Conservation (phyloP, 92 coral and sea anemone genomes). For the Muricea muricata region DNA sequence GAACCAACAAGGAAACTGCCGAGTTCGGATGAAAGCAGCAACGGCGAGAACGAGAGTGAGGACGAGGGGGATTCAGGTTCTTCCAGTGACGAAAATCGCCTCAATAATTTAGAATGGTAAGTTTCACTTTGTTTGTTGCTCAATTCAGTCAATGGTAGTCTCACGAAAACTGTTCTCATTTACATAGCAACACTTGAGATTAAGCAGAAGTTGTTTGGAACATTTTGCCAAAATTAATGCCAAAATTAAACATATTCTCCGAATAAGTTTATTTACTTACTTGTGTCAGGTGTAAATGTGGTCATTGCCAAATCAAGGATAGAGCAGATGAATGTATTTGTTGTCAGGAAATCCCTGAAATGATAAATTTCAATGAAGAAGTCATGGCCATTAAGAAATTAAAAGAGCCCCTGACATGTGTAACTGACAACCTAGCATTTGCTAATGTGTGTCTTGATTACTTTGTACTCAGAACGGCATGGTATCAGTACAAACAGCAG, state of each 20-base stretch:
- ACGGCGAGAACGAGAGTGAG: not conserved
- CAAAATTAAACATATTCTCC: too few relatives aligned
- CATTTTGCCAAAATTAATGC: not conserved
- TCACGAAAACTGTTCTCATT: too few relatives aligned
- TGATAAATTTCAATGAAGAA: conserved; percentile 27
- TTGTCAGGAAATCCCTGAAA: conserved; percentile 40
- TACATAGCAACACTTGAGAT: too few relatives aligned
- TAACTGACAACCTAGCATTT: conserved; percentile 28
- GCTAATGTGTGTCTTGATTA: conserved; percentile 3
- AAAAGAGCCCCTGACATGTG: conserved; percentile 14
- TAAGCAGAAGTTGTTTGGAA: not conserved
- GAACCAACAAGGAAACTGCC: too few relatives aligned
- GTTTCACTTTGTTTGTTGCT: not conserved
- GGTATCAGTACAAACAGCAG: conserved; percentile 39
- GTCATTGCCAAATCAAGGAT: too few relatives aligned
- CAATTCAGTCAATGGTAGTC: too few relatives aligned
- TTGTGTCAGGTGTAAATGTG: conserved; percentile 21
- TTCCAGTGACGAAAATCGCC: not conserved
- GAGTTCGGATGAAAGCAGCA: too few relatives aligned
- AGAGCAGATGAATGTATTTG: conserved; percentile 41
- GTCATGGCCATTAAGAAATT: conserved; percentile 39
- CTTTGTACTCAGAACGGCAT: conserved; percentile 33
- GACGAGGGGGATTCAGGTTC: not conserved
- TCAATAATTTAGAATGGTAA: conserved; percentile 8
- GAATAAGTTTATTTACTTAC: not conserved